Conservation (phyloP, 2,113 vertebrate species). For the Corythoichthys haematopterus region DNA sequence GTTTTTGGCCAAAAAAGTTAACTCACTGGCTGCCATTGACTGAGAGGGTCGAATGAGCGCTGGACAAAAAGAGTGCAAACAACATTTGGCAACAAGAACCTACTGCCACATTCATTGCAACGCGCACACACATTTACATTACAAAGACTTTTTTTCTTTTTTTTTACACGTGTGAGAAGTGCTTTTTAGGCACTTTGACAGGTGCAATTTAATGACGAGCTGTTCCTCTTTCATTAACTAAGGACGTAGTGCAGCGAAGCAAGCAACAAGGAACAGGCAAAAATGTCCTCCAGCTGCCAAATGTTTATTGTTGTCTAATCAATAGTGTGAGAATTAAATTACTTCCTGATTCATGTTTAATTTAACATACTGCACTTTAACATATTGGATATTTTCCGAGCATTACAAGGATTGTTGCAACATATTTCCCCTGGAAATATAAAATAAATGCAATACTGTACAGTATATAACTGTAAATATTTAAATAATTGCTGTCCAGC, state of each 20-base stretch:
- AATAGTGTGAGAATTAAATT: neutral
- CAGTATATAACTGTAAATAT: too few species aligned
- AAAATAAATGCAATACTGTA: too few species aligned
- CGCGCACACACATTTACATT: neutral
- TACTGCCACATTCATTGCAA: neutral
- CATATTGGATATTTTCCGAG: neutral
- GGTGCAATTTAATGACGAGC: neutral
- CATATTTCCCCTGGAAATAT: neutral
- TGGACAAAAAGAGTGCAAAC: too few species aligned
- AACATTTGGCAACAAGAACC: neutral
- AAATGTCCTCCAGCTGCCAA: neutral
- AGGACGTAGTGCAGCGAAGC: slow-evolving; percentile 1
- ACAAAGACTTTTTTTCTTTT: neutral
- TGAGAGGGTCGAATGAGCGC: too few species aligned
- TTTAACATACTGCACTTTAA: slow-evolving; percentile 2
- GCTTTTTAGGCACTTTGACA: neutral
- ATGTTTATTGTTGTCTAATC: slow-evolving; percentile 1
- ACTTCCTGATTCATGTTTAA: neutral
- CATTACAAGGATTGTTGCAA: neutral
- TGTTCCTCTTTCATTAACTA: neutral
- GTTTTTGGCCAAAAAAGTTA: too few species aligned
- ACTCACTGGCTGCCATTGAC: too few species aligned
- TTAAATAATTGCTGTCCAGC: too few species aligned
- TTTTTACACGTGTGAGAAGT: neutral
- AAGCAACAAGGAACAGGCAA: neutral